Evolutionary conservation across 2,113 vertebrate genomes (phyloP).

Genomic region (Gavia stellata): DNA sequence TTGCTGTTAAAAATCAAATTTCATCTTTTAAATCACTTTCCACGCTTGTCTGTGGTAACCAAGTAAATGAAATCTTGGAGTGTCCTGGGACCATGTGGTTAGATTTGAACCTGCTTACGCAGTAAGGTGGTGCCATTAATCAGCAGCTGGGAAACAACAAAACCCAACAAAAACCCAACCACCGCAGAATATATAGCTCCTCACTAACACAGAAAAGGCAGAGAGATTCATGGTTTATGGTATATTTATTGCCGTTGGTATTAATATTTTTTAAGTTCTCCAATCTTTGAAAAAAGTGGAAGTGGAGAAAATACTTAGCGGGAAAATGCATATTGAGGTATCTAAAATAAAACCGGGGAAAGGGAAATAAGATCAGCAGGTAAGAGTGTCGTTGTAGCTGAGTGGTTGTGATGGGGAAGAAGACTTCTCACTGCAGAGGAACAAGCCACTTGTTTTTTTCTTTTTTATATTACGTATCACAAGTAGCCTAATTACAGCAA

Average conservation of each 20-base stretch:
- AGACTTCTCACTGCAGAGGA: not conserved
- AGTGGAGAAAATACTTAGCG: not conserved
- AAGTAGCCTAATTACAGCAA: constrained; percentile 74
- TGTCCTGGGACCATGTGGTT: constrained; percentile 47
- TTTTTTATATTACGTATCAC: constrained; percentile 57
- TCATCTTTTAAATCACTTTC: constrained; percentile 54
- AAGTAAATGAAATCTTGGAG: constrained; percentile 62
- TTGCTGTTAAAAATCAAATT: constrained; percentile 65
- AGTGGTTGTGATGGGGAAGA: not conserved
- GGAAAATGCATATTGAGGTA: not conserved
- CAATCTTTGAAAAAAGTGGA: not conserved
- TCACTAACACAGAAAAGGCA: not conserved
- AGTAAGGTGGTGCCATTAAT: constrained; percentile 52
- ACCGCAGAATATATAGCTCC: not conserved
- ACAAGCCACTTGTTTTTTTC: not conserved
- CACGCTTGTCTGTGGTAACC: constrained; percentile 52
- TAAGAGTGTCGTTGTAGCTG: not conserved
- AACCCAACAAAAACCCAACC: constrained; percentile 3
- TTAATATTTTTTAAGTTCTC: not conserved
- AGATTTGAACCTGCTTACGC: constrained; percentile 34
- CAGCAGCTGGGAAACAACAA: constrained; percentile 18
- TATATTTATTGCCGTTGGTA: not conserved
- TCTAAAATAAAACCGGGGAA: not conserved
- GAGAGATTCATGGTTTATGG: not conserved
- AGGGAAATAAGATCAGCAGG: not conserved